Evolutionary conservation across 2,888 invertebrate genomes (phyloP).

Genomic region (Acrocera orbiculus): DNA sequence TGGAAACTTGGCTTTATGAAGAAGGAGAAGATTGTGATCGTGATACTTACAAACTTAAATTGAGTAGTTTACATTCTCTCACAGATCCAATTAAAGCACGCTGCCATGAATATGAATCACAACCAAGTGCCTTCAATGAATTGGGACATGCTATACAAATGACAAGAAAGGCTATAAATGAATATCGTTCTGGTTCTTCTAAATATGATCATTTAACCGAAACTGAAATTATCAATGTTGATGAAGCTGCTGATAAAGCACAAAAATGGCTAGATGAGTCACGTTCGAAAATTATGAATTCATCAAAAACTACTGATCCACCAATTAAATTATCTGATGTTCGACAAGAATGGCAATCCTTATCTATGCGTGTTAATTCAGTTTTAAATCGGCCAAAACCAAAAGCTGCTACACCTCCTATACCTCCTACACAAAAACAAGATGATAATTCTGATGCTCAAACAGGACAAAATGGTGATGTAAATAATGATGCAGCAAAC

Average conservation of each 20-base stretch:
- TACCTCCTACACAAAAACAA: slow-evolving; percentile 20
- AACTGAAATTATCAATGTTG: slow-evolving; percentile 62
- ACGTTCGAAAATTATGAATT: slow-evolving; percentile 43
- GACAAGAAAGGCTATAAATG: slow-evolving; percentile 62
- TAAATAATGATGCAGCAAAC: slow-evolving; percentile 10
- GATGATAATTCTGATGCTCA: slow-evolving; percentile 3
- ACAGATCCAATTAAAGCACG: slow-evolving; percentile 83
- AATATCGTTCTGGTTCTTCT: slow-evolving; percentile 48
- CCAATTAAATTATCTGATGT: slow-evolving; percentile 64
- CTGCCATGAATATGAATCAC: slow-evolving; percentile 59
- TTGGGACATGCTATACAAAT: slow-evolving; percentile 59
- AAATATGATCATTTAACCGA: slow-evolving; percentile 66
- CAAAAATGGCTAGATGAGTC: slow-evolving; percentile 70
- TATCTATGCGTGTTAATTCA: slow-evolving; percentile 38
- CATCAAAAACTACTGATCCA: slow-evolving; percentile 53
- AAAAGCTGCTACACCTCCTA: slow-evolving; percentile 47
- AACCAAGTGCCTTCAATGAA: slow-evolving; percentile 65
- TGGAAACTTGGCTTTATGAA: slow-evolving; percentile 96
- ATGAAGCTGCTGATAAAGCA: slow-evolving; percentile 49
- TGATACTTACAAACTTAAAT: slow-evolving; percentile 44
- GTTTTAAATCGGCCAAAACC: slow-evolving; percentile 85
- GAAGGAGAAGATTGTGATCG: slow-evolving; percentile 83
- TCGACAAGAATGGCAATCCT: slow-evolving; percentile 52
- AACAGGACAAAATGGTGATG: slow-evolving; percentile 18
- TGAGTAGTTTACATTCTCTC: slow-evolving; percentile 45